These are phyloP conservation scores for Stenichneumon culpator DNA, from an alignment of 2,888 invertebrate species.

Conservation along the genomic window DNA sequence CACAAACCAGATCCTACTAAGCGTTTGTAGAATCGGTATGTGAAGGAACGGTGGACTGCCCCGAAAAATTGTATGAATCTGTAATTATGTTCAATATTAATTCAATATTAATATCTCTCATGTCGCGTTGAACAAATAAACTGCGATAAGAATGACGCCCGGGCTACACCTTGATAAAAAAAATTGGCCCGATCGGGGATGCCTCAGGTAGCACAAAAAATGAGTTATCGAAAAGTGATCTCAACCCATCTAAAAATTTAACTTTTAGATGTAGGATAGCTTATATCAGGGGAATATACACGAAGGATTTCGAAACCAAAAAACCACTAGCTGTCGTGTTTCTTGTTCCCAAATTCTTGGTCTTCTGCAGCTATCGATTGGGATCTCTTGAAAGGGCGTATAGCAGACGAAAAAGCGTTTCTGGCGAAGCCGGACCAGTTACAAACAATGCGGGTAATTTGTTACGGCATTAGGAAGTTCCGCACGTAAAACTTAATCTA, in stretches of 20 bases:
- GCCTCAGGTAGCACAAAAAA: too few relatives aligned
- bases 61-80: too few relatives aligned
- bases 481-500: slow-evolving; percentile 11
- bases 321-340: background rate
- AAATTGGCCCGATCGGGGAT: too few relatives aligned
- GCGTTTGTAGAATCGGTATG: too few relatives aligned
- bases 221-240: too few relatives aligned
- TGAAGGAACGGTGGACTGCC: too few relatives aligned
- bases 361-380: background rate
- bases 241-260: too few relatives aligned
- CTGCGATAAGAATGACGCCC: background rate
- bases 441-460: background rate
- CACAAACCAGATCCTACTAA: too few relatives aligned
- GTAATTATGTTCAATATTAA: too few relatives aligned
- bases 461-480: background rate
- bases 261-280: too few relatives aligned
- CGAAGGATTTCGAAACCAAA: background rate
- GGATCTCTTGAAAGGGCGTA: background rate
- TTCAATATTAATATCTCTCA: too few relatives aligned
- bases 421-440: background rate
- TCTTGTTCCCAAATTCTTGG: background rate
- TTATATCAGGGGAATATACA: background rate
- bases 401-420: background rate
- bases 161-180: background rate
- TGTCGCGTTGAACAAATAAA: background rate